Conservation (phyloP, 2,113 vertebrate genomes). For the Empidonax alnorum region DNA sequence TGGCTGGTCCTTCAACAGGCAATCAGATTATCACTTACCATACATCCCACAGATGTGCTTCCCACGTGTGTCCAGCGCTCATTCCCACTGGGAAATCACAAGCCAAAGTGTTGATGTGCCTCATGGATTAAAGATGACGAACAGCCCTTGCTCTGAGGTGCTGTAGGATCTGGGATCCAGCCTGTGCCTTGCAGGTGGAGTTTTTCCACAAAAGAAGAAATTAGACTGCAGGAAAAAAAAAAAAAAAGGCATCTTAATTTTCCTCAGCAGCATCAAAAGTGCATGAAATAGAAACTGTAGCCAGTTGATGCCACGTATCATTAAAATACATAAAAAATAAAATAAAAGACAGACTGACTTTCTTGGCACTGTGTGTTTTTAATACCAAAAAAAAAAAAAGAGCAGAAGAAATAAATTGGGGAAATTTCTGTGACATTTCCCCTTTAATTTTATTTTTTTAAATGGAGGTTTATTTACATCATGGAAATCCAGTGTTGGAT, state of each 20-base stretch:
- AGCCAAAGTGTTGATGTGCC: not conserved
- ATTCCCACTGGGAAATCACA: not conserved
- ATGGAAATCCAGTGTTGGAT: fast-evolving
- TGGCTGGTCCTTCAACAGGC: not conserved
- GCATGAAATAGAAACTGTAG: not conserved
- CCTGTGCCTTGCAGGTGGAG: not conserved
- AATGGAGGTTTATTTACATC: not conserved
- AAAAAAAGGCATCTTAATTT: not conserved
- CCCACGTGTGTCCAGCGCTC: not conserved
- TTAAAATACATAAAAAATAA: not conserved
- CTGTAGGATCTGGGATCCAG: not conserved
- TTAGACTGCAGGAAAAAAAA: not conserved
- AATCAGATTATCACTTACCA: not conserved
- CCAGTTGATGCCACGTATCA: not conserved
- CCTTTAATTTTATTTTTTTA: not conserved
- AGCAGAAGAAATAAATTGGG: not conserved
- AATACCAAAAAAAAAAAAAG: not conserved
- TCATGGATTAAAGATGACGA: not conserved
- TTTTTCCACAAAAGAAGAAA: not conserved
- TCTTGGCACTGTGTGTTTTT: not conserved
- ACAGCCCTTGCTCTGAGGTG: not conserved
- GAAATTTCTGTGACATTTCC: not conserved
- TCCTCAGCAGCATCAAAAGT: not conserved
- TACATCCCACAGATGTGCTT: not conserved
- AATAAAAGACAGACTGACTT: not conserved